A percentile compares a stretch with the other conserved stretches of the same genome.
Evolutionary conservation across 37 sponge, comb jelly and placozoan genomes (phyloP).

Genomic region (Aphrocallistes beatrix): DNA sequence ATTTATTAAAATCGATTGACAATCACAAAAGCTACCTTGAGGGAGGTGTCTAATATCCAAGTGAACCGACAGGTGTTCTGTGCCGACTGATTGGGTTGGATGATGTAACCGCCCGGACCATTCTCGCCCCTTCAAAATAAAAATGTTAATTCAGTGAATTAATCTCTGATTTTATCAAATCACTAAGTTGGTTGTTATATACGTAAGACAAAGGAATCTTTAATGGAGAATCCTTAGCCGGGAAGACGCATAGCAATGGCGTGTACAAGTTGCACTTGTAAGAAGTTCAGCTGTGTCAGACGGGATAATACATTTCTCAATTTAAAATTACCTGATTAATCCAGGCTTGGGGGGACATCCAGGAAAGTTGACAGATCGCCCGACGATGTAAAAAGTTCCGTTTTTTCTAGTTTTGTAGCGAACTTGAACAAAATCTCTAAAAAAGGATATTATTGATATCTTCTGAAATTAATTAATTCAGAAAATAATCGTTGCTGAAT

Average conservation of each 20-base stretch:
- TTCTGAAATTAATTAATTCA: no score
- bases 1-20: background rate
- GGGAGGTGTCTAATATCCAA: constrained; percentile 8
- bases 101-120: background rate
- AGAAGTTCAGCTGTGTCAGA: no score
- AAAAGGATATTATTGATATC: background rate
- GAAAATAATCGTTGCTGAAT: no score
- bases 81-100: background rate
- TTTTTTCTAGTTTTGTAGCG: background rate
- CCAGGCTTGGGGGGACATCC: constrained; percentile 9
- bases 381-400: background rate
- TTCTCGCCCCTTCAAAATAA: background rate
- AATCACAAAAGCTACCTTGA: background rate
- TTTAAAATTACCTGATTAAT: background rate
- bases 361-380: background rate
- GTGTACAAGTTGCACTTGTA: no score
- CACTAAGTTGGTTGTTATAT: no score
- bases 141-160: background rate
- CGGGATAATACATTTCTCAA: no score
- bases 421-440: background rate
- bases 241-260: no score
- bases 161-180: background rate
- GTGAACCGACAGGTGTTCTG: background rate
- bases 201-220: no score
- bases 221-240: no score